Base-by-base conservation (phyloP, 2,113 vertebrate species). In the Kryptolebias marmoratus region DNA sequence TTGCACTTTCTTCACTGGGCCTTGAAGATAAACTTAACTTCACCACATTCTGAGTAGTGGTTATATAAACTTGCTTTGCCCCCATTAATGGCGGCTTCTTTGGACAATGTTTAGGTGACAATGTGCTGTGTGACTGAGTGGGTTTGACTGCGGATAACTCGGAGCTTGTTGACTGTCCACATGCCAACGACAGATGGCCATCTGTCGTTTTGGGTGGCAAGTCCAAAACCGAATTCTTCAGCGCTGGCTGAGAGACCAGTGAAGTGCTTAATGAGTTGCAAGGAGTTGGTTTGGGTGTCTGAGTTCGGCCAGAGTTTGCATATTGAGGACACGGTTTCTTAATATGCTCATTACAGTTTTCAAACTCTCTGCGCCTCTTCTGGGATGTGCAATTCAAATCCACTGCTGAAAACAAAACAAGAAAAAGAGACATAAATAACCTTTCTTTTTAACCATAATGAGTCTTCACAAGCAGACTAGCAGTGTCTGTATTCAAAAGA, bases 301-400 rank as follows among this genome's bases (percentile, higher is more conserved):
- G 54, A 14, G 2, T 58, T 76, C 54, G 52, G 31, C 32, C 50
- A 49, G 39, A 47, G 44, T 63, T 76, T 58, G 15, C 1, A 32
- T n/a, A 22, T 15, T 54, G 55, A 74, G 42, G 44, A 80, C 77
- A 69, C 1, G 8, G 27, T 72, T 87, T 91, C 64, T 85, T 87
- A 49, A 48, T 30, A 18, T 52, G 32, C 30, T 80, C n/a, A 1
- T 52, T 30, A 45, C 16, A 49, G 32, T 14, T 31, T 12, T 84
- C 75, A n/a, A 42, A 47, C 11, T 84, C 76, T 52, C 64, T 81
- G 49, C 0, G 2, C 49, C 87, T 83, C 80, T 91, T 92, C 56
- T 56, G 68, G n/a, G 73, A 67, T 11, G 65, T 39, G 55, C 11
- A 11, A 27, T 65, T 61, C 22, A 64, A 52, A 9, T 66, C 56